Percentiles rank a stretch among this genome's conserved stretches.
Conservation (phyloP, 1,140 invertebrate species). For the Lamellibrachia luymesi region DNA sequence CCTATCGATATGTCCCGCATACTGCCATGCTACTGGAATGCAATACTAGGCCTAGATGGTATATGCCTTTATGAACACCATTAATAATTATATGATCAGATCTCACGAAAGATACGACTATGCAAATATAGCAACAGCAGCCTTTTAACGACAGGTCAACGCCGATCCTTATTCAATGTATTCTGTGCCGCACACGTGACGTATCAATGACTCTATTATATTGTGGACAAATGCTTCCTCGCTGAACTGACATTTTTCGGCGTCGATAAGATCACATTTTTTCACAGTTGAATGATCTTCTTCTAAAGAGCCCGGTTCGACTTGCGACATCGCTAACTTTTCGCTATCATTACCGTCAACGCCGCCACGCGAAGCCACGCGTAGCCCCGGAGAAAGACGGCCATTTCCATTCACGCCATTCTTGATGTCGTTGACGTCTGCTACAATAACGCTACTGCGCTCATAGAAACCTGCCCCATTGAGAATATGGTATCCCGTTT, state of each 20-base stretch:
- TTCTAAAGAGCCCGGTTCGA: not conserved
- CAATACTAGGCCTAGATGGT: not conserved
- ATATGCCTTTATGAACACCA: not conserved
- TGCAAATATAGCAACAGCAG: not conserved
- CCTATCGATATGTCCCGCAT: not conserved
- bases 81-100: slow-evolving; percentile 6
- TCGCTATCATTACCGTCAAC: not conserved
- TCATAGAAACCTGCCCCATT: not conserved
- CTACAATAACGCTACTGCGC: not conserved
- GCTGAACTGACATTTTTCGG: not conserved
- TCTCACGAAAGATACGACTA: not conserved
- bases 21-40: not conserved
- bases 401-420: not conserved
- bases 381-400: not conserved
- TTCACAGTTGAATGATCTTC: not conserved
- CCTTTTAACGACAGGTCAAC: not conserved
- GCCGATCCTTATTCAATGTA: not conserved
- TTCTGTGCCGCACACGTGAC: not conserved
- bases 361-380: not conserved
- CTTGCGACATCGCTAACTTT: not conserved
- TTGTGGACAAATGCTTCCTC: not conserved
- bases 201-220: not conserved
- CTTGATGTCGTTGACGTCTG: not conserved
- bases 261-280: not conserved
- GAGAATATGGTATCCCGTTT: not conserved